These are phyloP conservation scores for Morinoia aosen DNA, from an alignment of 2,888 invertebrate species.

Conservation along the genomic window DNA sequence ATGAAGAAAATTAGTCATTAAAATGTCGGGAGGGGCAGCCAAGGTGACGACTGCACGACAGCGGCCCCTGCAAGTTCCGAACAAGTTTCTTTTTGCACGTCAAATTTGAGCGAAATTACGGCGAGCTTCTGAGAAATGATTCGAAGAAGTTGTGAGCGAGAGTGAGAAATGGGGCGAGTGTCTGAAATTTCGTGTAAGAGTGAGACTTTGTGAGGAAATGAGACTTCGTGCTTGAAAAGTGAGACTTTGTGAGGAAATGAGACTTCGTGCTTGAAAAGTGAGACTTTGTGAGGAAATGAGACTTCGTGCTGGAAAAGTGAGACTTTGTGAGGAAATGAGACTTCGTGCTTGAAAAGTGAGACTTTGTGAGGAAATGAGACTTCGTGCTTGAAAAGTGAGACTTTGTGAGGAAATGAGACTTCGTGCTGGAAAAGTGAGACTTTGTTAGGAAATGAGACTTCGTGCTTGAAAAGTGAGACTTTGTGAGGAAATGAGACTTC, in stretches of 20 bases:
- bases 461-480: neutral
- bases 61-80: neutral
- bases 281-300: neutral
- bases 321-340: neutral
- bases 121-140: slow-evolving; percentile 21
- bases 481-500: neutral
- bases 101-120: slow-evolving; percentile 35
- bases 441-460: neutral
- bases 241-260: no score
- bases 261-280: neutral
- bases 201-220: neutral
- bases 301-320: no score
- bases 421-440: neutral
- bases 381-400: neutral
- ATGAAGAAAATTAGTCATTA: neutral
- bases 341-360: neutral
- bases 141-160: slow-evolving; percentile 5
- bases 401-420: neutral
- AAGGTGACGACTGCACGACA: neutral
- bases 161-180: neutral
- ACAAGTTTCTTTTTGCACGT: slow-evolving; percentile 45
- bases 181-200: neutral
- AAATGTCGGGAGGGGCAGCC: neutral
- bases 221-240: neutral
- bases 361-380: no score